Percentiles rank a stretch among this genome's conserved stretches.
Evolutionary conservation across 2,113 vertebrate genomes (phyloP).

Genomic region (Eleginops maclovinus): DNA sequence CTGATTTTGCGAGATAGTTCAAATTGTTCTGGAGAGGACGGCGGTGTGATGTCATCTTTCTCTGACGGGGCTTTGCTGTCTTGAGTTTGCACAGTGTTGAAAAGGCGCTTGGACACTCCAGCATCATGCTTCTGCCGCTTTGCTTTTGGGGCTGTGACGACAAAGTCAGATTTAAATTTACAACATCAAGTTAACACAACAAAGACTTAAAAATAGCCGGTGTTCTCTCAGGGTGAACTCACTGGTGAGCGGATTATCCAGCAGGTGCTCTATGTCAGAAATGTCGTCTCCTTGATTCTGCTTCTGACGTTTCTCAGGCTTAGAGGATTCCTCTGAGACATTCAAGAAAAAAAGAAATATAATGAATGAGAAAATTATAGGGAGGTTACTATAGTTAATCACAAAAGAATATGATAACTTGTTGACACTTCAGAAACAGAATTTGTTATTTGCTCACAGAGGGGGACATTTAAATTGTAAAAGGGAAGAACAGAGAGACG

Average conservation of each 20-base stretch:
- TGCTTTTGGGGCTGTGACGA: slow-evolving; percentile 82
- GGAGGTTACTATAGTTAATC: neutral
- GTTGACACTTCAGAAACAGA: no score
- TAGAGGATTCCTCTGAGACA: slow-evolving; percentile 19
- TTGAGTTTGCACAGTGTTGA: slow-evolving; percentile 58
- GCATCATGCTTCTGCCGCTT: slow-evolving; percentile 88
- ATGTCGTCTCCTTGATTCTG: slow-evolving; percentile 19
- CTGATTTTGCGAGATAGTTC: slow-evolving; percentile 50
- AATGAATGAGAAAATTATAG: neutral
- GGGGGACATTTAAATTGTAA: no score
- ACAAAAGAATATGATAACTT: neutral
- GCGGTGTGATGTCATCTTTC: slow-evolving; percentile 79
- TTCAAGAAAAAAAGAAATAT: slow-evolving; percentile 20
- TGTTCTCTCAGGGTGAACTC: slow-evolving; percentile 49
- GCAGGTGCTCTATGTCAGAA: slow-evolving; percentile 51
- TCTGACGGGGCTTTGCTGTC: slow-evolving; percentile 60
- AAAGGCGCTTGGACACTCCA: slow-evolving; percentile 87
- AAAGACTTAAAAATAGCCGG: neutral
- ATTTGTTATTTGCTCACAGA: no score
- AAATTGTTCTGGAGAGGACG: slow-evolving; percentile 78
- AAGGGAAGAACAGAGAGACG: no score
- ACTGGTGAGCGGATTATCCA: slow-evolving; percentile 70
- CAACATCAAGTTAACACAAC: slow-evolving; percentile 21
- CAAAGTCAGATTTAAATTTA: neutral
- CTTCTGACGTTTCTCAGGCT: slow-evolving; percentile 8